Base-by-base conservation (phyloP, 2,797 vertebrate genomes). In the Hyperoplus immaculatus region DNA sequence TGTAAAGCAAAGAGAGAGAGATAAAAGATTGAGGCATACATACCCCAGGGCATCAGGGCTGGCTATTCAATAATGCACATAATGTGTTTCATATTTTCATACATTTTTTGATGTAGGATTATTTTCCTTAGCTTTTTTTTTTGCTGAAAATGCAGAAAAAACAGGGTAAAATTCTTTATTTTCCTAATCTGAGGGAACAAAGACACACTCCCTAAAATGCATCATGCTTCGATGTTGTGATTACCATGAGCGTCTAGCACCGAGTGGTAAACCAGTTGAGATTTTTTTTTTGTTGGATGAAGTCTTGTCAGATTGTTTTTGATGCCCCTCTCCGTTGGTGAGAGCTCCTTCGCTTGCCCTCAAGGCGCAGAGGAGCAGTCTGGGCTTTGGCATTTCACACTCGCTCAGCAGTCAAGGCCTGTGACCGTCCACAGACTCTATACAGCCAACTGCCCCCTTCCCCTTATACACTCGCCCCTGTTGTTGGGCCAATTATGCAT, bases 401-500 rank as follows among this genome's bases (percentile, higher is more conserved):
- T 87, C 80, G 86, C 88, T 81, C 88, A 93, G 92, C 94, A 96
- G 91, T 96, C 96, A 96, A 92, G 90, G 87, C 89, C 94, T 93
- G 82, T 95, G 96, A 95, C 95, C 94, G 85, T 91, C 88, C 90
- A 72, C 92, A 90, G 94, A 92, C 87, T 89, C 92, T 90, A 29
- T 29, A 88, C 87, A 95, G 95, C 96, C 96, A 92, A 92, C 94
- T 92, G 94, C 94, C 93, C 89, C 93, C 94, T 88, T 13, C 5
- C 42, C 57, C 57, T 29, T 89, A 67, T 74, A 92, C 94, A 85
- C 87, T 92, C 78, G 6, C 92, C 91, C 93, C 96, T 96, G 96
- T 87, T 96, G 97, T 97, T 96, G 96, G 96, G 95, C 95, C 93
- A 95, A 92, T 96, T 96, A 97, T 96, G 95, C 97, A 96, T 96